Base-by-base conservation (phyloP, 1,140 invertebrate species). In the Cherax destructor region DNA sequence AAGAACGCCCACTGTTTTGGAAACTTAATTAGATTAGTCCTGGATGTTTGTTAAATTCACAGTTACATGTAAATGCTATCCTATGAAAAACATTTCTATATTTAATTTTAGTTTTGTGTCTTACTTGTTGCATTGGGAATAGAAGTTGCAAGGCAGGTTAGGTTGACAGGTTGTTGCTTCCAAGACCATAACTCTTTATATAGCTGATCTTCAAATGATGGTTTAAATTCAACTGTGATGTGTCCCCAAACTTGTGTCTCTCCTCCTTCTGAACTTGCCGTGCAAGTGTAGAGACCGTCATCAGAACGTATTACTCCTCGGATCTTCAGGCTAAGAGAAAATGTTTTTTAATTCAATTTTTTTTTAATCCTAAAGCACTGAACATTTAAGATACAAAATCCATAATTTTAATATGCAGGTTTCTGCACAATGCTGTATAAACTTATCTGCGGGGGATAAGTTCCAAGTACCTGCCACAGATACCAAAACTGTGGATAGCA, bases 271-370 rank as follows among this genome's bases (percentile, higher is more conserved):
- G 98, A 99, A 87, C 95, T 95, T 0, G 97, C 98, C 65, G 97
- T 96, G 93, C 98, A 99, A 93, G 97, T 97, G 94, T 99, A 99
- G 1, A 98, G 94, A 1, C 98, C 98, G 94, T 98, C 98, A 94
- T 99, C 97, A 1, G 95, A 95, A 69, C 97, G 96, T 77, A 95
- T 95, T 24, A 97, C 93, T 72, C 94, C 93, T 13, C 88, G 90
- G 87, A 95, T 94, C 91, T 94, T 94, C 83, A 95, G 83, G 13
- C 93, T 94, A 13, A 56, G 9, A 56, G 13, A 56, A 56, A 56
- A 56, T 10, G 13, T 56, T 56, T 10, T 10, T 56, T 56, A 56
- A 56, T 56, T 56, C 11, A 56, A 56, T 1, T 11, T 0, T 56
- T 11, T 56, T 56, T 56, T 56, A 56, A 56, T n/a, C 30, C 30